Conservation (phyloP, 1,140 invertebrate species). For the Heliconius melpomene region DNA sequence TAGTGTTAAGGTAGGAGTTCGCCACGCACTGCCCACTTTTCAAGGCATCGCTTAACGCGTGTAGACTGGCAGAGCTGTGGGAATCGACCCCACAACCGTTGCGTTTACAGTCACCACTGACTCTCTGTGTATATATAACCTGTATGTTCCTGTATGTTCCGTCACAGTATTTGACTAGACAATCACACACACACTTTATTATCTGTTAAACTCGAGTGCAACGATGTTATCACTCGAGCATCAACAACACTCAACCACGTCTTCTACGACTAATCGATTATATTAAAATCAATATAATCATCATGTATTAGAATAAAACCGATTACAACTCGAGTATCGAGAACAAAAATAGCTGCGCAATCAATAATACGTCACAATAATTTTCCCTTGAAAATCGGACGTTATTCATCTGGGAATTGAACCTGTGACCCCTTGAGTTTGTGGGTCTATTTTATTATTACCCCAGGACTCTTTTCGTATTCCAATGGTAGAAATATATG, state of each 20-base stretch:
- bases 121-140: constrained; percentile 18
- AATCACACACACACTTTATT: constrained; percentile 24
- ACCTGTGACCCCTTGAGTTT: constrained; percentile 14
- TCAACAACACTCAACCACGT: too few relatives aligned
- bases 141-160: constrained; percentile 5
- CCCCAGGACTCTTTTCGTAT: constrained; percentile 65
- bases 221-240: too few relatives aligned
- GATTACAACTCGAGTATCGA: not conserved
- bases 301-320: not conserved
- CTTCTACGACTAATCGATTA: not conserved
- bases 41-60: too few relatives aligned
- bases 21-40: too few relatives aligned
- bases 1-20: too few relatives aligned
- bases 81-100: too few relatives aligned
- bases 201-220: not conserved
- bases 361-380: constrained; percentile 30
- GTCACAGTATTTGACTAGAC: constrained; percentile 16
- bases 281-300: not conserved
- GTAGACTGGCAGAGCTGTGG: too few relatives aligned
- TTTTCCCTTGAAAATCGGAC: constrained; percentile 42
- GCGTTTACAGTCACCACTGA: too few relatives aligned
- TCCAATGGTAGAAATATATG: constrained; percentile 87
- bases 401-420: constrained; percentile 39
- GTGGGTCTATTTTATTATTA: constrained; percentile 64
- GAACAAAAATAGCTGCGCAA: constrained; percentile 21